A percentile compares a stretch with the other conserved stretches of the same genome.
These are phyloP conservation scores for Agonopterix arenella DNA, from an alignment of 2,888 invertebrate species.

Conservation along the genomic window DNA sequence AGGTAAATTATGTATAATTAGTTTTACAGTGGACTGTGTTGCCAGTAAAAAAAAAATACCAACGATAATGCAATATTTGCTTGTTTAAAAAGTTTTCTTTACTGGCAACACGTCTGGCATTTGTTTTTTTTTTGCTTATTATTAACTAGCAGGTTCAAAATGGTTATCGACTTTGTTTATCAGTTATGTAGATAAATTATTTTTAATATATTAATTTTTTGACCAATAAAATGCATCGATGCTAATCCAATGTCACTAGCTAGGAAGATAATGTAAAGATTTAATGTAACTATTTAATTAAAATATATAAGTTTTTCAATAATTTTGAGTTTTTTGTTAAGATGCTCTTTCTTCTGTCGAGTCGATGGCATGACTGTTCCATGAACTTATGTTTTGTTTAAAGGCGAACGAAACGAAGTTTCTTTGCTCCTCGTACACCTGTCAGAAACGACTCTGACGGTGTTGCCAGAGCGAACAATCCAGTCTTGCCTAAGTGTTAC, in stretches of 20 bases:
- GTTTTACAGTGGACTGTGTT: conserved; percentile 24
- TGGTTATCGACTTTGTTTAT: conserved; percentile 59
- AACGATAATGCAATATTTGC: not conserved
- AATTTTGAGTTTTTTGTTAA: conserved; percentile 6
- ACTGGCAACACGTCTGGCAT: conserved; percentile 39
- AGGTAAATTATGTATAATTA: conserved; percentile 38
- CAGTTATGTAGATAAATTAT: conserved; percentile 68
- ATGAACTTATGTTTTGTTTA: too few species aligned
- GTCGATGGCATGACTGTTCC: too few species aligned
- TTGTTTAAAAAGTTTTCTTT: conserved; percentile 15
- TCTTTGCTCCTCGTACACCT: too few species aligned
- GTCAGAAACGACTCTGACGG: too few species aligned
- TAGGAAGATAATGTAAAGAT: conserved; percentile 73
- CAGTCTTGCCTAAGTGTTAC: too few species aligned
- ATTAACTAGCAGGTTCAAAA: conserved; percentile 47
- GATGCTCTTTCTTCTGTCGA: too few species aligned
- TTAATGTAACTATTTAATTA: conserved; percentile 75
- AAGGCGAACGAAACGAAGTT: too few species aligned
- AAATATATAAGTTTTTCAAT: conserved; percentile 75
- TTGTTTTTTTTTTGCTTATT: conserved; percentile 36
- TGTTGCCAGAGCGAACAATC: too few species aligned
- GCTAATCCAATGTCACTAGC: conserved; percentile 66
- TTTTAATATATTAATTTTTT: conserved; percentile 63
- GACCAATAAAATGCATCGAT: conserved; percentile 72
- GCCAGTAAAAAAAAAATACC: conserved; percentile 17